These are phyloP conservation scores for Lobophora halterata DNA, from an alignment of 2,888 invertebrate species.

Conservation along the genomic window DNA sequence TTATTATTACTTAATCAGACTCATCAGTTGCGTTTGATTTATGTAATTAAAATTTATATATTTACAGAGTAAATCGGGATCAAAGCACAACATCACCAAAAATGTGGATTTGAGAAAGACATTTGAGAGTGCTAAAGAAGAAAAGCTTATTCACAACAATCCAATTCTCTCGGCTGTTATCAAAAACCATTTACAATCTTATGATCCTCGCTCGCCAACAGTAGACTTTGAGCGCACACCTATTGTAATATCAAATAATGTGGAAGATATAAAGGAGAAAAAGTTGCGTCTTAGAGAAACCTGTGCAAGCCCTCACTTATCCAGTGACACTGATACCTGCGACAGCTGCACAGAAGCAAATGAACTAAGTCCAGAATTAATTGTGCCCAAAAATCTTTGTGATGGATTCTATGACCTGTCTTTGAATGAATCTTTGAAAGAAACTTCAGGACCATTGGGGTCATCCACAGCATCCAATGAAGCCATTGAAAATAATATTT, in stretches of 20 bases:
- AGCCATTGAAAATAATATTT: slow-evolving; percentile 58
- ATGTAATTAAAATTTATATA: slow-evolving; percentile 13
- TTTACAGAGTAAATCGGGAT: slow-evolving; percentile 62
- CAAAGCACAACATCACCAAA: slow-evolving; percentile 72
- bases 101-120: slow-evolving; percentile 73
- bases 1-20: no score
- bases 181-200: slow-evolving; percentile 70
- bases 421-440: slow-evolving; percentile 61
- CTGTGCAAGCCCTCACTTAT: slow-evolving; percentile 51
- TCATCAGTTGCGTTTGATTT: not conserved
- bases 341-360: slow-evolving; percentile 49
- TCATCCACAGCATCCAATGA: slow-evolving; percentile 70
- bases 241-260: slow-evolving; percentile 59
- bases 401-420: slow-evolving; percentile 60
- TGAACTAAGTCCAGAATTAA: slow-evolving; percentile 49
- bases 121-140: slow-evolving; percentile 65
- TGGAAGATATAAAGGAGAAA: slow-evolving; percentile 42
- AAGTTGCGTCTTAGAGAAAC: slow-evolving; percentile 37
- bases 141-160: slow-evolving; percentile 67
- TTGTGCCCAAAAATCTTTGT: slow-evolving; percentile 65
- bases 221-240: slow-evolving; percentile 82
- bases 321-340: slow-evolving; percentile 41
- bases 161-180: slow-evolving; percentile 73
- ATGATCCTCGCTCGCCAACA: slow-evolving; percentile 82
- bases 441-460: slow-evolving; percentile 57